Evolutionary conservation across 2,888 invertebrate species (phyloP).

Genomic region (Ypsolopha scabrella): DNA sequence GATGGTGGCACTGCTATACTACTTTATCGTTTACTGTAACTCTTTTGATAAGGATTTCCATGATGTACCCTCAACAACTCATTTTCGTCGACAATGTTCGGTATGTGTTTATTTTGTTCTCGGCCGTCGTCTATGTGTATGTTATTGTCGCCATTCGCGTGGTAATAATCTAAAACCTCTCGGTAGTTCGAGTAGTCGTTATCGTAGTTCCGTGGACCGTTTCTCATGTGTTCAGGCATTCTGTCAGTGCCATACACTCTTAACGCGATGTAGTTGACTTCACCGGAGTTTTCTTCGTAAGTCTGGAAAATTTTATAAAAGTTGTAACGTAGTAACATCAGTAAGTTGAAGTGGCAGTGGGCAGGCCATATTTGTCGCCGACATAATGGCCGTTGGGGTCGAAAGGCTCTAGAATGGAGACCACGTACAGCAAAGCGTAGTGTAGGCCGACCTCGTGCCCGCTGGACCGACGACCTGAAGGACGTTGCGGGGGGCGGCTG

Average conservation of each 20-base stretch:
- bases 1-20: too few species aligned
- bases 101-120: slow-evolving; percentile 12
- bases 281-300: slow-evolving; percentile 63
- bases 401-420: too few species aligned
- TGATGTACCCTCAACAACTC: slow-evolving; percentile 48
- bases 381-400: too few species aligned
- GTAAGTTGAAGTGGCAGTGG: too few species aligned
- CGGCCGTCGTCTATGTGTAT: neutral
- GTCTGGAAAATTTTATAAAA: slow-evolving; percentile 41
- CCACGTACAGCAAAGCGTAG: too few species aligned
- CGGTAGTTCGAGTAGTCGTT: slow-evolving; percentile 48
- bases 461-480: too few species aligned
- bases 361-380: too few species aligned
- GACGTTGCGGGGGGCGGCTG: too few species aligned
- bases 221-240: slow-evolving; percentile 72
- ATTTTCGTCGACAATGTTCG: slow-evolving; percentile 33
- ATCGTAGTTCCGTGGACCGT: slow-evolving; percentile 66
- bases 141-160: neutral
- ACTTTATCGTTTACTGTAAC: too few species aligned
- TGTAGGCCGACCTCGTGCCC: too few species aligned
- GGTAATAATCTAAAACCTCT: neutral
- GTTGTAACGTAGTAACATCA: too few species aligned
- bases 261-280: slow-evolving; percentile 69
- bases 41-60: slow-evolving; percentile 18
- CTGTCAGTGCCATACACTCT: slow-evolving; percentile 79